Base-by-base conservation (phyloP, 2,888 invertebrate genomes). In the Catonia carolina region DNA sequence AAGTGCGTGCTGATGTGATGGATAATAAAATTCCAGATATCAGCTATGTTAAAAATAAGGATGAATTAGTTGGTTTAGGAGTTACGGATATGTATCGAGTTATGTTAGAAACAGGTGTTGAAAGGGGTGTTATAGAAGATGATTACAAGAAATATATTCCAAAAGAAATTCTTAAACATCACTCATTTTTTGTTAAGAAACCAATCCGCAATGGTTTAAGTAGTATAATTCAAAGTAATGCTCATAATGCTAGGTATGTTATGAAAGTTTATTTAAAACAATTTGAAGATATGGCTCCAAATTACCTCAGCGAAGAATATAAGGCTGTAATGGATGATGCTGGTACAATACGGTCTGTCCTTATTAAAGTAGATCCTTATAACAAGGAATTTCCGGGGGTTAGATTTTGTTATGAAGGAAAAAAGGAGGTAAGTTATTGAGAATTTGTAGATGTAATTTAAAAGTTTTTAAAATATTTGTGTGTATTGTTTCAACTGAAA, bases 321-420 rank as follows among this genome's bases (percentile, higher is more conserved):
- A 78, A 76, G 63, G 84, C 82, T 5, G 74, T 83, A 27, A 78
- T 84, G 55, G 84, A 85, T 72, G 79, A 81, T 68, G 79, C 79
- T 63, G 63, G 97, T 93, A 77, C 97, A 95, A 70, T 96, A 95
- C 70, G 94, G 90, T 76, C 97, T 96, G 77, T 83, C 2, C 75
- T 76, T 53, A 71, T 86, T 5, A 75, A 80, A 61, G 78, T 86
- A 2, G 79, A 82, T 41, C 84, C 86, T 0, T 83, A 78, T 66
- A 79, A 84, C 67, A 72, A 77, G 0, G 76, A 79, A 42, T 75
- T 81, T 60, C 84, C 87, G 1, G 87, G 86, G 1, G 76, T 89
- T 41, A 77, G 82, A 66, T 77, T 85, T 63, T 79, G 78, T 58
- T 77, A 81, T 67, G 78, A 80, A 64, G 70, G 75, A 53, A 79